Percentiles rank a stretch among this genome's conserved stretches.
phyloP scores from a whole-genome alignment of 2,113 vertebrate genomes.

The Nanorana parkeri region DNA sequence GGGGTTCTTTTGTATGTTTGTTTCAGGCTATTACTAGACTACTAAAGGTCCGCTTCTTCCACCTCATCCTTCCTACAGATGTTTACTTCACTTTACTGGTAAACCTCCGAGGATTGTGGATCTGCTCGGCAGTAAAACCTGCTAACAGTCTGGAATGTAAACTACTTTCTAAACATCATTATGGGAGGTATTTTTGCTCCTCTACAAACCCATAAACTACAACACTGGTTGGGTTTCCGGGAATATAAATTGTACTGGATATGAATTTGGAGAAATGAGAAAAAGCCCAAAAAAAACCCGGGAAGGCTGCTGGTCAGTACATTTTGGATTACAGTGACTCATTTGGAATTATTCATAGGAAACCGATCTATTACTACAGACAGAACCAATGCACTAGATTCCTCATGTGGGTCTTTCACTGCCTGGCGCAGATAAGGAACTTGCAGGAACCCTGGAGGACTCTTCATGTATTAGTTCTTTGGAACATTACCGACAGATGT shows the following conservation, averaged over 20 bases:
- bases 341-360: neutral
- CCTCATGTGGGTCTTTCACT: neutral
- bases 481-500: constrained; percentile 1
- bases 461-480: neutral
- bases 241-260: neutral
- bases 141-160: neutral
- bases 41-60: neutral
- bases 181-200: no score
- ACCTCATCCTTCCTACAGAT: neutral
- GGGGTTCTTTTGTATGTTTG: no score
- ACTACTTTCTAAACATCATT: neutral
- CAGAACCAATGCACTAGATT: neutral
- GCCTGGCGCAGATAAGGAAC: constrained; percentile 22
- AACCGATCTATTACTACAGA: neutral
- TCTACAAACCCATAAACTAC: neutral
- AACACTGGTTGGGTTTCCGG: neutral
- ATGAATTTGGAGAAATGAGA: neutral
- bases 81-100: no score
- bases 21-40: neutral
- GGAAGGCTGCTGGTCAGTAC: constrained; percentile 40
- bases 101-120: neutral
- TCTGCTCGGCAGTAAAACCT: neutral
- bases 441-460: neutral
- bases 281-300: neutral
- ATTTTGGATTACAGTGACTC: neutral